Evolutionary conservation across 2,797 vertebrate genomes (phyloP), one percentile per base, ranked within the genome.

Genomic region (Echeneis naucrates): DNA sequence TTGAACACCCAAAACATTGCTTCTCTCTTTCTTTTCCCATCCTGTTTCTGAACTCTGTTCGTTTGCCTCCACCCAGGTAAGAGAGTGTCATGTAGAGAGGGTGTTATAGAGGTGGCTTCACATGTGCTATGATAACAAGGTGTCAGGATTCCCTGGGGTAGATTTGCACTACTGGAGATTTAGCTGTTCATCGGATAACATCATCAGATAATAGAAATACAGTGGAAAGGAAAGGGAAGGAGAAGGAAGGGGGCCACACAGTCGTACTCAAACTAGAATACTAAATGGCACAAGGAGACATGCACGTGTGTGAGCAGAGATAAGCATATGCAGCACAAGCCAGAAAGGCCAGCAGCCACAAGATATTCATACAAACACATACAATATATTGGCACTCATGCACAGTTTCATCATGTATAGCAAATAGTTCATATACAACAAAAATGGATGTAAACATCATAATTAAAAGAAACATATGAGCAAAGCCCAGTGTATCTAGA

Each of bases 121-220:
- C 57, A 82, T 90, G 86, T 77, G 72, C 65, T 71, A 75, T 65
- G 83, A 87, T 89, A 90, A 88, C 87, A 85, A 88, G 80, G 77
- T 90, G 82, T 83, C 78, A 82, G 50, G 60, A 84, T 72, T 80
- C 83, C 85, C 77, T 2, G 59, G 77, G 87, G 77, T 53, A 75
- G 70, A 88, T 88, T 82, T 86, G 71, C 80, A 82, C 67, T 74
- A 62, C 75, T 81, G 80, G 76, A 89, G 74, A 86, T 85, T 76
- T 80, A 59, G 74, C 73, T 73, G 61, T 71, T 80, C 71, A 54
- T 71, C 38, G 47, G 75, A 84, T 85, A 85, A 84, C 71, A 82
- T 80, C 53, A 45, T 76, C 84, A 77, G 87, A 86, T 81, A 80
- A 75, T 68, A 67, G 71, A 76, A 80, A 72, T 67, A 77, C 6